Percentiles rank a stretch among this genome's conserved stretches.
phyloP scores from a whole-genome alignment of 2,113 vertebrate species.

The Varanus komodoensis region DNA sequence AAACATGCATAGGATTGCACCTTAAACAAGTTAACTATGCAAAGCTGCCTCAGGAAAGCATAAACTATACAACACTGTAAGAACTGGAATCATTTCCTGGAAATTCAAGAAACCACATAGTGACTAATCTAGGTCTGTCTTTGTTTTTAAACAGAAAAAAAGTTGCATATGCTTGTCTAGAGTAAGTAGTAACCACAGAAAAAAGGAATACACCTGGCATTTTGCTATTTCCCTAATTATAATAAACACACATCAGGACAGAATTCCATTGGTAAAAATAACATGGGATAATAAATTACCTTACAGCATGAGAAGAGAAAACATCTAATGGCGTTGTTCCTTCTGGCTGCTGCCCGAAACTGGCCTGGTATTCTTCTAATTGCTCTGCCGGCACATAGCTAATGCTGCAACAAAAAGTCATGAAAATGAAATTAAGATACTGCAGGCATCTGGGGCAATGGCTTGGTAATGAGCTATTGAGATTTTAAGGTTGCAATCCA shows the following conservation, averaged over 20 bases:
- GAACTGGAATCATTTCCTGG: background rate
- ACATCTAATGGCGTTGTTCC: slow-evolving; percentile 70
- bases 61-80: background rate
- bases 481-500: background rate
- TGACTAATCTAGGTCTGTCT: background rate
- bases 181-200: background rate
- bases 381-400: slow-evolving; percentile 92
- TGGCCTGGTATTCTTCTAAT: slow-evolving; percentile 88
- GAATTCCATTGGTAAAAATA: slow-evolving; percentile 14
- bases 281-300: slow-evolving; percentile 65
- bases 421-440: slow-evolving; percentile 37
- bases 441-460: background rate
- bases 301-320: slow-evolving; percentile 69
- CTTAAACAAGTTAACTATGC: background rate
- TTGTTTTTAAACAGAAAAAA: background rate
- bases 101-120: background rate
- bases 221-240: background rate
- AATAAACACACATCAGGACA: background rate
- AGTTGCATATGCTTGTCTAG: background rate
- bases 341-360: slow-evolving; percentile 77
- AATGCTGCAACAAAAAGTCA: slow-evolving; percentile 82
- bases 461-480: background rate
- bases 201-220: background rate
- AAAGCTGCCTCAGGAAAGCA: background rate
- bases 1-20: no score